Base-by-base conservation (phyloP, 2,113 vertebrate species). In the Bujurquina vittata region DNA sequence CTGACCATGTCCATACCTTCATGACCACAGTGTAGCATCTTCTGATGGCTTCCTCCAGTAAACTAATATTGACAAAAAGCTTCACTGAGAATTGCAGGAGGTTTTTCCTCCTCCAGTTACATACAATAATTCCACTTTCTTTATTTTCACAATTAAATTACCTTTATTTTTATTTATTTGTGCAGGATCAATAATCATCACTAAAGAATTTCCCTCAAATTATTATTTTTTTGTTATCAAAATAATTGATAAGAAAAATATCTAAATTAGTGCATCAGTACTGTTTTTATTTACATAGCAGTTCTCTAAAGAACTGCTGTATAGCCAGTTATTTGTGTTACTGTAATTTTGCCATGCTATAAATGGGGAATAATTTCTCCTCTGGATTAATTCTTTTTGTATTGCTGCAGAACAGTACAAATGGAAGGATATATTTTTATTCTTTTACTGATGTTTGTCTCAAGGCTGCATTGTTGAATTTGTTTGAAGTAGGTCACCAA, bases 401-500 rank as follows among this genome's bases (percentile, higher is more conserved):
- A 17, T 35, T 46, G 22, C 2, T 4, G 46, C 22, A 56, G 17
- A 57, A 73, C 60, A 57, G 33, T 37, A 49, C 14, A 63, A 82
- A 79, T 54, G 63, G 17, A 58, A 77, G 81, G 20, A 33, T 33
- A 22, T 22, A 52, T 43, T 46, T 2, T 55, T 31, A 57, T 49
- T 22, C 6, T 14, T 80, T 75, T n/a, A 14, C 46, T 79, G 20
- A 52, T 40, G 35, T 46, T 77, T 67, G 26, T 86, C 40, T 77
- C 56, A 75, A 29, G 33, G 57, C 75, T 60, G 29, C 63, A 57
- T 62, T 83, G 58, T 73, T 79, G 23, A 78, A 56, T 75, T 37
- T 63, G 18, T 81, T 85, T 75, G 37, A 82, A 77, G 81, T 67
- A 57, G 63, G 83, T 63, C 65, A 86, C n/a, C n/a, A 22, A 29